These are phyloP conservation scores for Tetramorium parvispinum DNA, from an alignment of 1,140 invertebrate genomes.

Conservation along the genomic window DNA sequence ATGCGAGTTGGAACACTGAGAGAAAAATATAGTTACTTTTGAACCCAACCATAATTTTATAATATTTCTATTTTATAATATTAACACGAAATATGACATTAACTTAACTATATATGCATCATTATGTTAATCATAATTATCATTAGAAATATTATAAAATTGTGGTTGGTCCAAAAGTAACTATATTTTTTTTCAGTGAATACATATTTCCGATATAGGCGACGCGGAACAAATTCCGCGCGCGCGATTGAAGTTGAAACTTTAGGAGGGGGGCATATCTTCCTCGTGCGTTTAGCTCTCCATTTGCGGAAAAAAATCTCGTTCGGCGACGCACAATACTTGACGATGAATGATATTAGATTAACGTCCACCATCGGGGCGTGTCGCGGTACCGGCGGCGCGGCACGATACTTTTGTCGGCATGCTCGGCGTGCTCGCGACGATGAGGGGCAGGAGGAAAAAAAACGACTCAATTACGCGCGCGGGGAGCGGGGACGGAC, in stretches of 20 bases:
- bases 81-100: no score
- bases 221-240: neutral
- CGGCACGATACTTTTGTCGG: slow-evolving; percentile 11
- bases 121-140: no score
- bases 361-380: neutral
- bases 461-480: slow-evolving; percentile 38
- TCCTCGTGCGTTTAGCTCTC: slow-evolving; percentile 46
- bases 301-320: neutral
- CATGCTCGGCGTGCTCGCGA: neutral
- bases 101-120: no score
- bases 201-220: neutral
- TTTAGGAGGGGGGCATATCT: neutral
- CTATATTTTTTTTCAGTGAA: neutral
- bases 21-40: no score
- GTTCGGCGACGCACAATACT: neutral
- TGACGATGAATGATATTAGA: slow-evolving; percentile 25
- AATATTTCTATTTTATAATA: no score
- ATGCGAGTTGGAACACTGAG: no score
- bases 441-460: neutral
- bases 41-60: no score
- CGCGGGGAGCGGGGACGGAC: neutral
- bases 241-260: neutral
- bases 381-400: neutral
- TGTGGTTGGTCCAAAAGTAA: no score
- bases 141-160: no score